Evolutionary conservation across 2,113 vertebrate genomes (phyloP).

Genomic region (Hemicordylus capensis): DNA sequence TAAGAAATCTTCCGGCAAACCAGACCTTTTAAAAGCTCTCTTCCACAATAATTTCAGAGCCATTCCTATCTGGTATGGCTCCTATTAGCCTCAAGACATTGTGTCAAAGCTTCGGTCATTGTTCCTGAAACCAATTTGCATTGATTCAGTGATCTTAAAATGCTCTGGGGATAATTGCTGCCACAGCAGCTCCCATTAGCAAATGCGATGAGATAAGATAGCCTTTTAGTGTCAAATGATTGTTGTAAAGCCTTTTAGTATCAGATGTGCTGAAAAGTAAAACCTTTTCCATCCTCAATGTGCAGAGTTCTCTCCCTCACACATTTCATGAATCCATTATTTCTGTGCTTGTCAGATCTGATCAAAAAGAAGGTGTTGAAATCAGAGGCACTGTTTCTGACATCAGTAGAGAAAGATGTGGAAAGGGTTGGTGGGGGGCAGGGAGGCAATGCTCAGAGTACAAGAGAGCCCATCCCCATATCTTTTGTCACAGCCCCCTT

Average conservation of each 20-base stretch:
- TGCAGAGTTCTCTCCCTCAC: neutral
- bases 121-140: slow-evolving; percentile 32
- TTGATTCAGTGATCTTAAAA: slow-evolving; percentile 10
- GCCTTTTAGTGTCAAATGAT: slow-evolving; percentile 34
- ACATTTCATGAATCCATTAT: neutral
- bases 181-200: slow-evolving; percentile 18
- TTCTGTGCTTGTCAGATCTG: neutral
- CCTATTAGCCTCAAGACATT: slow-evolving; percentile 28
- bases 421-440: neutral
- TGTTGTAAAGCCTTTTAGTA: slow-evolving; percentile 33
- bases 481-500: too few species aligned
- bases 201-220: slow-evolving; percentile 21
- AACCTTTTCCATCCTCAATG: slow-evolving; percentile 11
- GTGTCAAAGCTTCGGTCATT: slow-evolving; percentile 36
- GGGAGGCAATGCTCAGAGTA: too few species aligned
- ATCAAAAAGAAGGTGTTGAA: neutral
- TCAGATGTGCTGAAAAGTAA: slow-evolving; percentile 27
- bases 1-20: neutral
- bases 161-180: neutral
- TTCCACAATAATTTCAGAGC: slow-evolving; percentile 28
- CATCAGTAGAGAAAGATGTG: neutral
- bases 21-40: neutral
- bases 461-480: too few species aligned
- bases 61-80: neutral
- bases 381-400: neutral